phyloP scores from a whole-genome alignment of 2,113 vertebrate species.

The Galeopterus variegatus region DNA sequence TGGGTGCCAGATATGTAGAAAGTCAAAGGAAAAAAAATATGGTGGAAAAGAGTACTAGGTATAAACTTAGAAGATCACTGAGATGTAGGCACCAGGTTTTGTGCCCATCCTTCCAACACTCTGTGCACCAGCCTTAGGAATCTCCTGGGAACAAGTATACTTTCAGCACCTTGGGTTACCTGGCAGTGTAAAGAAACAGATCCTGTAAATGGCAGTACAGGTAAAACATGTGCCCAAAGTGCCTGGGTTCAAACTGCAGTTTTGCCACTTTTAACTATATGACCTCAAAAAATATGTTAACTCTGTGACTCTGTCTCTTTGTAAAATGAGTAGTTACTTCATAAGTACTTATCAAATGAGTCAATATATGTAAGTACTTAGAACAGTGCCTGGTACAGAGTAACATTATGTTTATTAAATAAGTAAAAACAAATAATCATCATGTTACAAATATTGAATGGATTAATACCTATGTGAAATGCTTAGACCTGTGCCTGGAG shows the following conservation, averaged over 20 bases:
- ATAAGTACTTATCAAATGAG: background rate
- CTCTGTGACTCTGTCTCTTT: background rate
- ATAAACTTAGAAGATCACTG: background rate
- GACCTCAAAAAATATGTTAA: background rate
- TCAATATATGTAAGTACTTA: constrained; percentile 1
- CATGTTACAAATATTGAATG: background rate
- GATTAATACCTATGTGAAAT: background rate
- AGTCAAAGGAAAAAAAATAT: background rate
- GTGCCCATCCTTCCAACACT: background rate
- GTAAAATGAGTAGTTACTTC: background rate
- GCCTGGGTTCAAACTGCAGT: background rate
- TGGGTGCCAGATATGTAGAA: background rate
- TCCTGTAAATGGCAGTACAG: background rate
- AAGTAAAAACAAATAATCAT: background rate
- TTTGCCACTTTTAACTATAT: background rate
- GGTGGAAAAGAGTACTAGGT: background rate
- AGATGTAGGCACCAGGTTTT: background rate
- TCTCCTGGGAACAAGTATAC: background rate
- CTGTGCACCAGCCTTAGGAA: background rate
- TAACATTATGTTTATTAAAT: background rate
- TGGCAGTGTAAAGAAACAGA: background rate
- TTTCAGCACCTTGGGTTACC: background rate
- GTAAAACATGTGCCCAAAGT: background rate
- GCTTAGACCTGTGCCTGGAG: background rate
- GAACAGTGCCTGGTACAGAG: background rate